Evolutionary conservation across 1,140 invertebrate genomes (phyloP), one percentile per base, ranked within the genome.

Genomic region (Elymnias hypermnestra): DNA sequence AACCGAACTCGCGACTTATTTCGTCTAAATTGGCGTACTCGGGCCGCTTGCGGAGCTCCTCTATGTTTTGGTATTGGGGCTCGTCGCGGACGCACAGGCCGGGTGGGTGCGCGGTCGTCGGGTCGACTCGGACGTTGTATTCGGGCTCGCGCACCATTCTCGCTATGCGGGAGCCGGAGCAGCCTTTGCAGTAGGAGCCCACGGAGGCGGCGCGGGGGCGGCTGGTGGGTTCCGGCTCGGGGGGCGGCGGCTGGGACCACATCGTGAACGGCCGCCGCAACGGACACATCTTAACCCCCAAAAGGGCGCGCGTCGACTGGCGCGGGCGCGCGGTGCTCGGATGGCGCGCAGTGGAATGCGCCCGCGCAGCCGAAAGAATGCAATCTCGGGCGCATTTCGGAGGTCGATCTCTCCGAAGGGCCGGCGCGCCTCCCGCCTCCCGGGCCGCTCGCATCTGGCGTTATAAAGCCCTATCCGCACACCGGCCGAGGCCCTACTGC

Each of bases 261-360:
- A 77, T 81, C 40, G 71, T 67, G 64, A 68, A 66, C 62, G 75
- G 71, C 68, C 68, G 82, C 72, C 71, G 77, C 72, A 70, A 66
- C 71, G 75, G 86, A 78, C 86, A 77, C 73, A 87, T 88, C 72
- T 87, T 86, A 73, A 87, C 86, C 72, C 83, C 84, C 75, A 86
- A 85, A 69, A 82, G 85, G 72, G 83, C 77, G 73, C 79, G 81
- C 81, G 75, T 64, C 78, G 85, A 87, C 79, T 84, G 79, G 63
- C 71, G 66, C 73, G 67, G 75, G 58, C 68, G 75, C 74, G 62
- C 72, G 71, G 68, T 58, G 72, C 56, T n/a, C n/a, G n/a, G n/a
- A n/a, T n/a, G n/a, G 72, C 72, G 72, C 65, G 76, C 76, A 57
- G 74, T 72, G 81, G 78, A 85, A 87, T 86, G 83, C 73, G 83